Evolutionary conservation across 2,113 vertebrate genomes (phyloP), one percentile per base, ranked within the genome.

Genomic region (Ictalurus punctatus): DNA sequence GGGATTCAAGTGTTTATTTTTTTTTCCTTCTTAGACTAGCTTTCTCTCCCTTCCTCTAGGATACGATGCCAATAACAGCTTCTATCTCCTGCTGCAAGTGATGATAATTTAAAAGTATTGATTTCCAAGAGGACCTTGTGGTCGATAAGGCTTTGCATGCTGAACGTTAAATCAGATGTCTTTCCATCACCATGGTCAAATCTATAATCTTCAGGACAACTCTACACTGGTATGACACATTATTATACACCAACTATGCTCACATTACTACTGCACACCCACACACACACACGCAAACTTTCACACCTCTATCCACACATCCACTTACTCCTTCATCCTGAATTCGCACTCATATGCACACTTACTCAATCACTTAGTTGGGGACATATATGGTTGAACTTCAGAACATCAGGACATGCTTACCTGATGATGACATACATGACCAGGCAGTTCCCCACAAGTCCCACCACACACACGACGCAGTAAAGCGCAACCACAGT

Each of bases 381-480:
- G 19, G 19, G 40, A 76, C 76, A 79, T 10, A 84, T 6, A 27
- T 44, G 23, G 16, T n/a, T 52, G 40, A 85, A n/a, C 25, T 30
- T n/a, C 34, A 63, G 58, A 44, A 65, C 82, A 44, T 40, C 30
- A 59, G 37, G 59, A 81, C 76, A n/a, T 58, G 76, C 91, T 89
- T 86, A 91, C 91, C 91, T 91, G 65, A 91, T 90, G 61, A 91
- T 90, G 58, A 83, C 58, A 83, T 83, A 83, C 81, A 83, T 83
- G 59, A 83, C 81, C 89, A 91, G 67, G 54, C 85, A 71, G 78
- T 91, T 91, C 21, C 91, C 91, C 81, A 87, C 76, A 67, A 91
- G 89, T 30, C 91, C 91, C 87, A 91, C 85, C n/a, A 86, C 84
- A 73, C 91, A 91, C 48, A 91, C 91, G 27, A 91, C 54, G 52